Evolutionary conservation across 2,888 invertebrate species (phyloP), one percentile per base, ranked within the genome.

Genomic region (Lissonota sp.): DNA sequence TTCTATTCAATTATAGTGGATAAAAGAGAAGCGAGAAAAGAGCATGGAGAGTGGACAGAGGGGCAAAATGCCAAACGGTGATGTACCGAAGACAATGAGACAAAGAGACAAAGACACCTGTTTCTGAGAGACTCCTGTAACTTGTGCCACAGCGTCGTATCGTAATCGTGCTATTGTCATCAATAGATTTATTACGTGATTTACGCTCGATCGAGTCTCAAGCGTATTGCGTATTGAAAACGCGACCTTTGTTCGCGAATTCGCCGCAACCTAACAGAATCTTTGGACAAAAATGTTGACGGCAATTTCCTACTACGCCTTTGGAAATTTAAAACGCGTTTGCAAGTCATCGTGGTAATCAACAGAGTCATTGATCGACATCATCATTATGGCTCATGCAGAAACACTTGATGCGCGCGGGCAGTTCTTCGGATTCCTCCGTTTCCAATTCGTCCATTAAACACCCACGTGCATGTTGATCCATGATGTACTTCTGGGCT

Each of bases 91-190:
- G 83, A 84, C 84, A 83, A 83, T 79, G 84, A 82, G 82, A 82
- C 85, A 87, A n/a, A n/a, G n/a, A n/a, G n/a, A n/a, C n/a, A n/a
- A n/a, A n/a, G 82, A 82, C 85, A 87, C 86, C 87, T 87, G 76
- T 57, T 55, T 44, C 37, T 55, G 69, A 76, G 62, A 69, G 60
- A 37, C 69, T 63, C 57, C 69, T 63, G 74, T 70, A 76, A 37
- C 67, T 55, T 66, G 70, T 73, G 70, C 72, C 70, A 73, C 64
- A 53, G 67, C 42, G 58, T 53, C 44, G 53, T 60, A 12, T 72
- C 44, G 44, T 37, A 53, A 69, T 46, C 40, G 39, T 67, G 67
- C 12, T 8, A 60, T 40, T 60, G 60, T 60, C 42, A 60, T 60
- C 4, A n/a, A 53, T 14, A 14, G 53, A 14, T 6, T 53, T 53